phyloP scores from a whole-genome alignment of 2,888 invertebrate genomes.

The Nasonovia ribisnigri region DNA sequence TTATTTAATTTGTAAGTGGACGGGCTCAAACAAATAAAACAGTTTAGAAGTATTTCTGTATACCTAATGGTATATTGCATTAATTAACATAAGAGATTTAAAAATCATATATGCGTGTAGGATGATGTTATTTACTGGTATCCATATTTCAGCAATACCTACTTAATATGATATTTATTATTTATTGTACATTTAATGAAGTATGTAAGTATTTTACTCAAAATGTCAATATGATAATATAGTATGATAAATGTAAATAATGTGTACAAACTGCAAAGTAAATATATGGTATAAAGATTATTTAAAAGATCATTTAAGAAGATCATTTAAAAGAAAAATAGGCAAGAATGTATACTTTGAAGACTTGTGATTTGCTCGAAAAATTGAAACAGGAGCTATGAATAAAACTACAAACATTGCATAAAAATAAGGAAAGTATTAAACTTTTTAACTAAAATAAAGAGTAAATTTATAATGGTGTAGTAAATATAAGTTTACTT shows the following conservation, averaged over 20 bases:
- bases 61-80: neutral
- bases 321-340: neutral
- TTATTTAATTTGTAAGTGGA: too few species aligned
- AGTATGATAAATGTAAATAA: neutral
- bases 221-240: neutral
- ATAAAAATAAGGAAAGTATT: neutral
- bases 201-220: neutral
- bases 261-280: neutral
- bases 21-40: too few species aligned
- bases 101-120: neutral
- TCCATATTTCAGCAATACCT: neutral
- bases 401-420: neutral
- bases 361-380: neutral
- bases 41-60: too few species aligned
- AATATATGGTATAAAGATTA: neutral
- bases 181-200: neutral
- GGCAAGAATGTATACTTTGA: neutral
- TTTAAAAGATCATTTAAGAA: neutral
- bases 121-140: neutral
- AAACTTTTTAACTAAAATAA: neutral
- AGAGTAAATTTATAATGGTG: neutral
- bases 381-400: neutral
- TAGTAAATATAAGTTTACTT: neutral
- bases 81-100: neutral
- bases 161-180: neutral